Evolutionary conservation across 2,113 vertebrate genomes (phyloP).

Genomic region (Zosterops hypoxanthus): DNA sequence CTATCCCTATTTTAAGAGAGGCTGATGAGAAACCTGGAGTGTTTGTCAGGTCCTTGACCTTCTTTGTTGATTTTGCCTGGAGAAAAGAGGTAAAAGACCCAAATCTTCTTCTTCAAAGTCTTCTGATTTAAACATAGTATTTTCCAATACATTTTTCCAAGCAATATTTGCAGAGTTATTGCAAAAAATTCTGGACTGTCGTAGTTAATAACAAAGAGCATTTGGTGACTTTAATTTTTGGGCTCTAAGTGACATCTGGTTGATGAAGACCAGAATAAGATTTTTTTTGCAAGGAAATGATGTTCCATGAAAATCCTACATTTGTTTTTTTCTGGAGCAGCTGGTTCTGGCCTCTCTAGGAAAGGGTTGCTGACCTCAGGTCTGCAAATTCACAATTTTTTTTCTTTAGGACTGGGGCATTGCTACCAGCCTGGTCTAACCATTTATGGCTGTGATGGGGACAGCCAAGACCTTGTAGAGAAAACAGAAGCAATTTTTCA

Average conservation of each 20-base stretch:
- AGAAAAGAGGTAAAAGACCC: not conserved
- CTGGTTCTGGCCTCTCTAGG: not conserved
- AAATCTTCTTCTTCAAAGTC: not conserved
- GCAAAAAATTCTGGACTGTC: not conserved
- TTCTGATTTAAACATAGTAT: fast-evolving
- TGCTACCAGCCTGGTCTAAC: not conserved
- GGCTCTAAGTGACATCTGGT: not conserved
- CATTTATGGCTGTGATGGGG: not conserved
- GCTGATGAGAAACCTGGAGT: not conserved
- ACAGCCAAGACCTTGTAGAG: not conserved
- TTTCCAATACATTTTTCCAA: not conserved
- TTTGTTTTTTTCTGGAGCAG: not conserved
- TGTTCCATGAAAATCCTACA: not conserved
- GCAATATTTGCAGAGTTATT: not conserved
- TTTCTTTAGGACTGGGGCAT: not conserved
- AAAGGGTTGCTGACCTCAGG: not conserved
- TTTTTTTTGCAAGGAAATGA: not conserved
- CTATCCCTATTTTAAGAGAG: not conserved
- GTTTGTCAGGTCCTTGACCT: not conserved
- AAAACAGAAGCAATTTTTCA: not conserved
- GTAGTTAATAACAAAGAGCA: not conserved
- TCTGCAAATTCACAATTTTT: not conserved
- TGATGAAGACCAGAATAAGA: not conserved
- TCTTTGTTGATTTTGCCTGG: not conserved
- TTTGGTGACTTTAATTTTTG: not conserved